Conservation (phyloP, 2,113 vertebrate species). For the Centrocercus urophasianus region DNA sequence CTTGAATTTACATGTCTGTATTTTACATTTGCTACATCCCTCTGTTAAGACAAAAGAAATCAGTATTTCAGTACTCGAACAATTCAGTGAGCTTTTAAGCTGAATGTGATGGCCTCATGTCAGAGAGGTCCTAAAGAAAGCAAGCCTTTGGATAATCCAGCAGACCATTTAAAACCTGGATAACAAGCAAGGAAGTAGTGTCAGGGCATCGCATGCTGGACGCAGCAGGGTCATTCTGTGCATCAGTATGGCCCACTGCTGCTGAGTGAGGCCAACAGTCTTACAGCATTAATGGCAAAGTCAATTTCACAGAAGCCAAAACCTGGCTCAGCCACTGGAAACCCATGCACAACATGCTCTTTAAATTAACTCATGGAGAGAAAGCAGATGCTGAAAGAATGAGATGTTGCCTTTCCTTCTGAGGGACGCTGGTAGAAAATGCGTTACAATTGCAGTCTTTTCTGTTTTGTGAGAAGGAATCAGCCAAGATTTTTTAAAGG, state of each 20-base stretch:
- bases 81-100: not conserved
- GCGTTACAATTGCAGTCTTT: conserved; percentile 10
- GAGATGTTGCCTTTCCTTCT: conserved; percentile 35
- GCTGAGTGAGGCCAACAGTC: not conserved
- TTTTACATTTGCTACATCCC: not conserved
- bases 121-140: not conserved
- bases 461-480: not conserved
- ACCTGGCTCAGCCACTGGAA: conserved; percentile 33
- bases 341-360: not conserved
- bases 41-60: not conserved
- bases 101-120: not conserved
- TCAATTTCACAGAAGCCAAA: conserved; percentile 37
- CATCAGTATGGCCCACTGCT: not conserved
- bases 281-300: conserved; percentile 9
- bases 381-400: conserved; percentile 65
- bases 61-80: not conserved
- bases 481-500: conserved; percentile 14
- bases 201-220: not conserved
- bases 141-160: not conserved
- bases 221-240: conserved; percentile 25
- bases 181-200: conserved; percentile 40
- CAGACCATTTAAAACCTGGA: conserved; percentile 28
- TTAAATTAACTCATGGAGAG: conserved; percentile 66
- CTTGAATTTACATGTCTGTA: not conserved
- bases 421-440: conserved; percentile 25